phyloP scores from a whole-genome alignment of 2,888 invertebrate genomes.

The Clepsis dumicolana region DNA sequence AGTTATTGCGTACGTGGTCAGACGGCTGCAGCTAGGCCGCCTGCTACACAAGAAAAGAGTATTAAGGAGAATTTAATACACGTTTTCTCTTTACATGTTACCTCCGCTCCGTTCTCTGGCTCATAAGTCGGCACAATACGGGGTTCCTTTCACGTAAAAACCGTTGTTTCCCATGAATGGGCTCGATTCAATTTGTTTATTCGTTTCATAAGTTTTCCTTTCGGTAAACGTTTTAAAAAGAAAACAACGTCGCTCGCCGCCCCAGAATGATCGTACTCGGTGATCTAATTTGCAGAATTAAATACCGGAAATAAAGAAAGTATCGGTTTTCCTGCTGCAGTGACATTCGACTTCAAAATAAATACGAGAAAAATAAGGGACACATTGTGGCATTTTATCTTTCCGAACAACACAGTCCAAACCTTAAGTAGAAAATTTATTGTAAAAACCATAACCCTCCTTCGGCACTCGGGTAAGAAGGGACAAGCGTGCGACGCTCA shows the following conservation, averaged over 20 bases:
- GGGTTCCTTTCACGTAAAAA: constrained; percentile 6
- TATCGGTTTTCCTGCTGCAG: neutral
- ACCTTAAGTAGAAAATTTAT: no score
- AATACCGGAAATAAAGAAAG: constrained; percentile 6
- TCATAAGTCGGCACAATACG: constrained; percentile 6
- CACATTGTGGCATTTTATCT: neutral
- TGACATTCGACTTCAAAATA: neutral
- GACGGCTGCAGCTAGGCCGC: neutral
- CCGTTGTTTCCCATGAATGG: neutral
- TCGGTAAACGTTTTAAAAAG: constrained; percentile 1
- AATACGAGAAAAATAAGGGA: neutral
- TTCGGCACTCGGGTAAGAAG: no score
- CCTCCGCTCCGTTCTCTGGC: constrained; percentile 11
- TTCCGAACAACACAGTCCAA: constrained; percentile 4
- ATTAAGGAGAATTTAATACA: constrained; percentile 23
- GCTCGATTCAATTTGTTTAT: constrained; percentile 26
- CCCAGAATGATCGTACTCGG: constrained; percentile 5
- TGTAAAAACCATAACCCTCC: no score
- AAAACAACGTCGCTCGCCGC: constrained; percentile 3
- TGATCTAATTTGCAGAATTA: neutral
- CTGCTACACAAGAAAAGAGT: constrained; percentile 25
- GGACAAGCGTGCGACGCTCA: neutral
- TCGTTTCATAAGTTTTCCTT: neutral
- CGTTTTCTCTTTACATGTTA: constrained; percentile 30
- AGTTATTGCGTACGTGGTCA: constrained; percentile 37